These are phyloP conservation scores for Drosophila aldrichi DNA, from an alignment of 2,888 invertebrate species.

Conservation along the genomic window DNA sequence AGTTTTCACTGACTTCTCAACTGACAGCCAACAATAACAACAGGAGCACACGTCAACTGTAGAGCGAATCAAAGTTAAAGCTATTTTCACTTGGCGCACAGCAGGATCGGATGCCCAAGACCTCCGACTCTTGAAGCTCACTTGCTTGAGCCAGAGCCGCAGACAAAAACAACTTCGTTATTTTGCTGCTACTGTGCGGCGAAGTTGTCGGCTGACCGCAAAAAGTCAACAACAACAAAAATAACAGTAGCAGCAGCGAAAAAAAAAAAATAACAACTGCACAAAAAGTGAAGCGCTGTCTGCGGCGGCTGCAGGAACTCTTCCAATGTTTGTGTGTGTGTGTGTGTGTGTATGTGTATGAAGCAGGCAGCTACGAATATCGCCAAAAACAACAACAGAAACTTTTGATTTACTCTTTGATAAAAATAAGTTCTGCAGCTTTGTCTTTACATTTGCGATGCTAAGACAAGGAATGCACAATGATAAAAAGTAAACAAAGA, in stretches of 20 bases:
- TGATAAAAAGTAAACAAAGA: constrained; percentile 17
- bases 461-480: constrained; percentile 5
- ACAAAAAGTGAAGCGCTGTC: constrained; percentile 56
- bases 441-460: constrained; percentile 15
- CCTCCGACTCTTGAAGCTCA: constrained; percentile 21
- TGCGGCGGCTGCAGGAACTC: constrained; percentile 32
- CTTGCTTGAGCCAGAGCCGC: constrained; percentile 8
- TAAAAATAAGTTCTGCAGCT: constrained; percentile 18
- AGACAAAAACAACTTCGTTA: constrained; percentile 77
- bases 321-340: constrained; percentile 27
- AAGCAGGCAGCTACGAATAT: constrained; percentile 6
- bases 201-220: constrained; percentile 55
- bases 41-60: constrained; percentile 33
- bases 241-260: constrained; percentile 21
- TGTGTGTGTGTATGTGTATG: constrained; percentile 14
- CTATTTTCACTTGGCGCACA: constrained; percentile 56
- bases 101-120: constrained; percentile 43
- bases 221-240: constrained; percentile 32
- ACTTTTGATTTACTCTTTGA: constrained; percentile 49
- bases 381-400: constrained; percentile 23
- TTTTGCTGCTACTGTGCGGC: constrained; percentile 70
- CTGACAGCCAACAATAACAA: constrained; percentile 24
- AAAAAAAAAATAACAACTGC: constrained; percentile 31
- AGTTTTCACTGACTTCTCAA: constrained; percentile 40
- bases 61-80: constrained; percentile 44